Base-by-base conservation (phyloP, 1,140 invertebrate species). In the Habropoda laboriosa region DNA sequence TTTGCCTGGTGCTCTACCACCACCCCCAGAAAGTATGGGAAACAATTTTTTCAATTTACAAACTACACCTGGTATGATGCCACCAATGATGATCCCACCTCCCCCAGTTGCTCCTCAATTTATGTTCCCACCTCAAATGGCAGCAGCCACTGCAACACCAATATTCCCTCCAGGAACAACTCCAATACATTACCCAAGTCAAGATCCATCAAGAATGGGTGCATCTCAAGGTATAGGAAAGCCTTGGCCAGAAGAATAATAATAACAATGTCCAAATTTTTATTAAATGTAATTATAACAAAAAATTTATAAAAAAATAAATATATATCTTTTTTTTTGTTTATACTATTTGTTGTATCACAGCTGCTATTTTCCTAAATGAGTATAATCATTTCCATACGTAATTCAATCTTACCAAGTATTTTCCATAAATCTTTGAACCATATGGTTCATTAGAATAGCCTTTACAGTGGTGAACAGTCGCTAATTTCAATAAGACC, bases 141-240 rank as follows among this genome's bases (percentile, higher is more conserved):
- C 93, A 38, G 74, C 93, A 63, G 81, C 90, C 0, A 89, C 93
- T 35, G 86, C 91, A 3, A 91, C 94, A 32, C 89, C 93, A 10
- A 92, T 94, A 5, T 94, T 94, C 71, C 93, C 94, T 60, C 92
- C 94, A 45, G 93, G 94, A 66, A 94, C 94, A n/a, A 79, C 92
- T 4, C 91, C 93, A 0, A 96, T 98, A 55, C 97, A 98, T 92
- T 99, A 99, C 94, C 98, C 98, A 3, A 98, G 97, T 88, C 98
- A 99, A 90, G 98, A 99, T 94, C 98, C 98, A 10, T 96, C 96
- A 27, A 94, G 98, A 76, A 96, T 99, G 94, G 98, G 98, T 0
- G 95, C 96, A 0, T 94, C 94, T 40, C 94, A 95, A 81, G 92
- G 92, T 5, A 92, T 93, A 57, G 92, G 91, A 2, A 93, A 93